Evolutionary conservation across 2,797 vertebrate genomes (phyloP), one percentile per base, ranked within the genome.

Genomic region (Melanotaenia pygmaea): DNA sequence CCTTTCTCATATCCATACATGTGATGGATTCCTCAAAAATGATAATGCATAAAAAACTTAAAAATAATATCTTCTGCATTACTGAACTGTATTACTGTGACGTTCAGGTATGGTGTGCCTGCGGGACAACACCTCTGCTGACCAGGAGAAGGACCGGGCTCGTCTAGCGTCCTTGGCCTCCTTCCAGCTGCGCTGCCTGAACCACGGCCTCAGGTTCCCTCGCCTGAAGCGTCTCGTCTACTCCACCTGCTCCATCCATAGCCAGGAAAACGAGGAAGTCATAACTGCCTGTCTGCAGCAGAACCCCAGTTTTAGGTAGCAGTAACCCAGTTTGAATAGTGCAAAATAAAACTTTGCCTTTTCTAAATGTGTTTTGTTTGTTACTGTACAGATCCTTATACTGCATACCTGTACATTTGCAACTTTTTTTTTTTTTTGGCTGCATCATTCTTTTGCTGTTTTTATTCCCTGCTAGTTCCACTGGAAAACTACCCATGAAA

Each of bases 241-340:
- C 83, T 99, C 98, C 76, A 99, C 97, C 1, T 99, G 98, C 87
- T 99, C 98, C 0, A 30, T 97, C 56, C 95, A 96, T 90, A 84
- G 54, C 2, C 93, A 98, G 85, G 98, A 99, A 92, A 99, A 98
- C 0, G 98, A 99, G 88, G 95, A 97, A 0, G 96, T 99, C 4
- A 90, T 99, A 0, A 45, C 62, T 0, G 89, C 91, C 0, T 94
- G 94, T 81, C 89, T 99, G 70, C 89, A 94, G 89, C 90, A 96
- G 64, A 89, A 85, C 16, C 77, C 86, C 0, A 7, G 75, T 47
- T 98, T 97, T 92, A 96, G 97, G 98, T 98, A 81, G 20, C 20
- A 45, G 22, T 18, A 7, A 9, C 9, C 5, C 9, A 3, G 5
- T 43, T n/a, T 16, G 14, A 16, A 0, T 6, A 20, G 9, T 7